A percentile compares a stretch with the other conserved stretches of the same genome.
phyloP scores from a whole-genome alignment of 2,797 vertebrate genomes.

The Choloepus didactylus region DNA sequence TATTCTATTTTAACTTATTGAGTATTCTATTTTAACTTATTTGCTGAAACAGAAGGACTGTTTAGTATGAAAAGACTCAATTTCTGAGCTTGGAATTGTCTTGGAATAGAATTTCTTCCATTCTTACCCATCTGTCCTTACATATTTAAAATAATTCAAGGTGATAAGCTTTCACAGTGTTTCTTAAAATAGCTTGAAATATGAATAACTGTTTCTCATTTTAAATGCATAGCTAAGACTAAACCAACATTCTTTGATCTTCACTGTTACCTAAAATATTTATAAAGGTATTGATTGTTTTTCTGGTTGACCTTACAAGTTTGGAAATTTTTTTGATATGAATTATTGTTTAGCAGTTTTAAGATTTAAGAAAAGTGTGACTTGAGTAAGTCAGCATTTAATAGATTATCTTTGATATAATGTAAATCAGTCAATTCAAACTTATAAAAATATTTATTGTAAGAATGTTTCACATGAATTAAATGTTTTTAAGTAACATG shows the following conservation, averaged over 20 bases:
- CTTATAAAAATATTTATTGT: slow-evolving; percentile 2
- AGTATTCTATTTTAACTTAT: background rate
- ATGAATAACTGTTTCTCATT: background rate
- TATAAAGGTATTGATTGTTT: slow-evolving; percentile 41
- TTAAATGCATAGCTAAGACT: slow-evolving; percentile 39
- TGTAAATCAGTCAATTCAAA: background rate
- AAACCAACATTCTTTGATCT: background rate
- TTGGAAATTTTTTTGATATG: slow-evolving; percentile 2
- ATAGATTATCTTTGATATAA: slow-evolving; percentile 24
- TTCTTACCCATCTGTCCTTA: background rate
- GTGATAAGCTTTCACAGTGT: background rate
- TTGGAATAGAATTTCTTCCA: background rate
- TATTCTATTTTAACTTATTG: too few species aligned
- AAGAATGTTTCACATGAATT: slow-evolving; percentile 41
- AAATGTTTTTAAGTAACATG: slow-evolving; percentile 14
- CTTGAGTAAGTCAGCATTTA: background rate
- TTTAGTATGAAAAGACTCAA: background rate
- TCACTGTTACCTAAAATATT: slow-evolving; percentile 46
- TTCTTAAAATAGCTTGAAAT: slow-evolving; percentile 38
- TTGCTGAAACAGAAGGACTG: slow-evolving; percentile 50
- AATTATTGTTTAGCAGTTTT: slow-evolving; percentile 26
- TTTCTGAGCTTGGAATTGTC: slow-evolving; percentile 38
- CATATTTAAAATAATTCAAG: slow-evolving; percentile 50
- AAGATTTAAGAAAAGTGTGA: slow-evolving; percentile 38
- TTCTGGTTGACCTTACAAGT: slow-evolving; percentile 4